These are phyloP conservation scores for Lepisosteus osseus DNA, from an alignment of 2,113 vertebrate species.

Conservation along the genomic window DNA sequence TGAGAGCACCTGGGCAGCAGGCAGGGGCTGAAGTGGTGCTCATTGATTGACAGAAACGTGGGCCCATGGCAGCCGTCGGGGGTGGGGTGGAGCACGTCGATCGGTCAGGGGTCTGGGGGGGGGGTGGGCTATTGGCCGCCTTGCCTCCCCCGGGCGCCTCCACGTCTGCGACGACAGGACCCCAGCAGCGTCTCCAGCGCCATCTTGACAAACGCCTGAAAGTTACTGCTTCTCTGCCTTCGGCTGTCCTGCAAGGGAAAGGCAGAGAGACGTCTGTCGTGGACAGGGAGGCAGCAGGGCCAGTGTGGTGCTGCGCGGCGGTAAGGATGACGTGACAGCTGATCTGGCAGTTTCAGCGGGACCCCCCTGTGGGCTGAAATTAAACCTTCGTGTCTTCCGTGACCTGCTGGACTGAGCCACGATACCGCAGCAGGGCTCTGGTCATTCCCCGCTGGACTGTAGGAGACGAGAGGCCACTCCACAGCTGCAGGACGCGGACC, in stretches of 20 bases:
- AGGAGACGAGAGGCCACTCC: no score
- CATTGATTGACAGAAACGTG: slow-evolving; percentile 30
- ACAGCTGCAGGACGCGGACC: no score
- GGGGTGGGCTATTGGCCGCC: slow-evolving; percentile 38
- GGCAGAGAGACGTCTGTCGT: slow-evolving; percentile 34
- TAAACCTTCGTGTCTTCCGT: no score
- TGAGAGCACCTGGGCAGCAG: no score
- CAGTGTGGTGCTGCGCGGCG: no score
- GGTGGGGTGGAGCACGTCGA: background rate
- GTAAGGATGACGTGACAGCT: no score
- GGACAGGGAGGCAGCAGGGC: no score
- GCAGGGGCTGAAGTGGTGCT: background rate
- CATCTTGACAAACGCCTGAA: slow-evolving; percentile 74
- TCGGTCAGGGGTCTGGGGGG: background rate
- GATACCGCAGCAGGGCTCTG: no score
- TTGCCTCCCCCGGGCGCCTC: slow-evolving; percentile 46
- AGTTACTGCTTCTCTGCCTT: slow-evolving; percentile 78
- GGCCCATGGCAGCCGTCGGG: slow-evolving; percentile 8
- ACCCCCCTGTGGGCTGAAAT: no score
- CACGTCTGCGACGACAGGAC: slow-evolving; percentile 61
- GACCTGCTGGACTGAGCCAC: no score
- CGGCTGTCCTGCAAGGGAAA: slow-evolving; percentile 65
- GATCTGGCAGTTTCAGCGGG: no score
- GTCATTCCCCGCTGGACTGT: no score
- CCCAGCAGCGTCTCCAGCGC: slow-evolving; percentile 71